Conservation (phyloP, 2,797 vertebrate genomes). For the Acrocephalus scirpaceus region DNA sequence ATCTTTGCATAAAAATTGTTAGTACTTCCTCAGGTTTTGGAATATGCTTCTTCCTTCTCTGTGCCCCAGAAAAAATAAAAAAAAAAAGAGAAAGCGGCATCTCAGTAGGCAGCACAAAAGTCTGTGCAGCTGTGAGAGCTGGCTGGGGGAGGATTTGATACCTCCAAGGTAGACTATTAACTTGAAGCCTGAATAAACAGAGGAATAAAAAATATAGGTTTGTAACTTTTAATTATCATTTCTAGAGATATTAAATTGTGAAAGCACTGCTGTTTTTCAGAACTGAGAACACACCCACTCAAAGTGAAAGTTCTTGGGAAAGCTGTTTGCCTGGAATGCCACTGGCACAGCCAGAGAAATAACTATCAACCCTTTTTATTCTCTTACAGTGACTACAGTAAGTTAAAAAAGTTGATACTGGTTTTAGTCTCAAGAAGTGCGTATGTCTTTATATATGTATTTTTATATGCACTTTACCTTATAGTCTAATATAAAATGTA, state of each 20-base stretch:
- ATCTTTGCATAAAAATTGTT: background rate
- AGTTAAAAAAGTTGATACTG: background rate
- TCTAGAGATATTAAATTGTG: background rate
- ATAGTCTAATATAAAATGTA: background rate
- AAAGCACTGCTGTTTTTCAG: background rate
- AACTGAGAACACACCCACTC: background rate
- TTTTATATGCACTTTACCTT: background rate
- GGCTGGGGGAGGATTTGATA: background rate
- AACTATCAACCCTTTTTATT: background rate
- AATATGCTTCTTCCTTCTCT: background rate
- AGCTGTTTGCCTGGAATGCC: background rate
- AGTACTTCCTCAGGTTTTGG: background rate
- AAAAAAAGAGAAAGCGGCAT: background rate
- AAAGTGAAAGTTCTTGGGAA: background rate
- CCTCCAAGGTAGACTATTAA: background rate
- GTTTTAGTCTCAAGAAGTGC: background rate
- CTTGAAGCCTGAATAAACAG: conserved; percentile 19
- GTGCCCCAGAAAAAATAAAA: background rate
- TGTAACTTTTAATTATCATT: background rate
- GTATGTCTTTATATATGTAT: background rate
- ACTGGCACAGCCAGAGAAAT: background rate
- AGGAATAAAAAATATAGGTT: background rate
- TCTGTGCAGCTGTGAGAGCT: background rate
- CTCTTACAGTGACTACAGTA: background rate
- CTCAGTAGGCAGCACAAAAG: background rate